Evolutionary conservation across 2,113 vertebrate species (phyloP), one percentile per base, ranked within the genome.

Genomic region (Poeciliopsis prolifica): DNA sequence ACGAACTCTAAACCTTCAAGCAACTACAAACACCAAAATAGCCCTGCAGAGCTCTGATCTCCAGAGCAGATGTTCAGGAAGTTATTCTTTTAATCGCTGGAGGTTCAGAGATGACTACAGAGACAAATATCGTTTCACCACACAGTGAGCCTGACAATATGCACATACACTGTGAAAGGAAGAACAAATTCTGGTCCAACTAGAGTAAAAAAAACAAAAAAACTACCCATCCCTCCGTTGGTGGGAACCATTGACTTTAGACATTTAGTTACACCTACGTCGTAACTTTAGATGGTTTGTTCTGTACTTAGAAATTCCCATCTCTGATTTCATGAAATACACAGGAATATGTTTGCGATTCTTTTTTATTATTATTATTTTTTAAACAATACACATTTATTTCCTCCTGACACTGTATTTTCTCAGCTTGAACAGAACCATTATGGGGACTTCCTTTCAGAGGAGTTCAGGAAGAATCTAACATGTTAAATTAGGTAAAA

Each of bases 51-150:
- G 88, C 86, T 91, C 86, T 93, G 91, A 93, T 92, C 86, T 86
- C 86, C 75, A 68, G 80, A 94, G 82, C 94, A 95, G 93, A 93
- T 95, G 94, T 94, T 89, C 89, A 92, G 93, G 92, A 94, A 92
- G 86, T 89, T 75, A 75, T 83, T 86, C 80, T 86, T 86, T 89
- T 81, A 87, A 77, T 82, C 75, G 37, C 83, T 74, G 74, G 81
- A 86, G 69, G 86, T 91, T 85, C 82, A 72, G 76, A 79, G 80
- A 90, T 77, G 83, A 89, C 82, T 31, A 33, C 70, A 71, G 64
- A 70, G 74, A 91, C 51, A 44, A 78, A 74, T 65, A 24, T 3
- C n/a, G 19, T 76, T 69, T 61, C 78, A 75, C 78, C 87, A 30
- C 19, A 72, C 37, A 65, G 82, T 75, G 81, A 81, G 31, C 63